phyloP scores from a whole-genome alignment of 1,140 invertebrate species.

The Pomacea maculata region DNA sequence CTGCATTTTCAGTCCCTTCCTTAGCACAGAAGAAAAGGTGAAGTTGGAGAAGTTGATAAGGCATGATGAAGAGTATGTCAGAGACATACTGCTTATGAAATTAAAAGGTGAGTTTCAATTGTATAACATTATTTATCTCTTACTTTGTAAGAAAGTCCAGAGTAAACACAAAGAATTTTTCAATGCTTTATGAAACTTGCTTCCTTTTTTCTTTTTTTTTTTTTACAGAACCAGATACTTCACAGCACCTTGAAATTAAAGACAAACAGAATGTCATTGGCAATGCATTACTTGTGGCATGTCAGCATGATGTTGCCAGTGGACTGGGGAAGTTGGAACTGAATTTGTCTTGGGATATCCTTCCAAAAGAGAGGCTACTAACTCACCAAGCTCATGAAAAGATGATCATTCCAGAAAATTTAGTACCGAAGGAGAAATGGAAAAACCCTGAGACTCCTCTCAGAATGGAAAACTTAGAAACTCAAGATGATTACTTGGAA shows the following conservation, averaged over 20 bases:
- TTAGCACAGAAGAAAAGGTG: background rate
- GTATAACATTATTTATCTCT: background rate
- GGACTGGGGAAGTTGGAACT: background rate
- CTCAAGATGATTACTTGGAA: too few species aligned
- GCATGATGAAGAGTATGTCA: background rate
- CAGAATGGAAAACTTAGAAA: too few species aligned
- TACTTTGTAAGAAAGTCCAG: background rate
- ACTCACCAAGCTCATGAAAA: too few species aligned
- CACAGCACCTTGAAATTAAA: background rate
- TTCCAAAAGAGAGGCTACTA: background rate
- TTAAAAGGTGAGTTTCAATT: background rate
- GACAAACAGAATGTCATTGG: background rate
- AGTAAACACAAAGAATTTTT: background rate
- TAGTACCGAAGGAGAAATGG: too few species aligned
- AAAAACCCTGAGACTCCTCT: too few species aligned
- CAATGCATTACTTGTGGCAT: background rate
- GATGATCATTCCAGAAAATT: too few species aligned
- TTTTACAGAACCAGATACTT: background rate
- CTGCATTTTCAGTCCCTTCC: background rate
- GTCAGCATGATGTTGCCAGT: background rate
- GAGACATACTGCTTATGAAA: background rate
- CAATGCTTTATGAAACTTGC: background rate
- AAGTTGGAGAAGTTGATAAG: background rate
- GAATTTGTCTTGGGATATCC: background rate
- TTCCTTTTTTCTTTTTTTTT: background rate